Percentiles rank a stretch among this genome's conserved stretches.
phyloP scores from a whole-genome alignment of 2,797 vertebrate species.

The Spinibarbus caldwelli region DNA sequence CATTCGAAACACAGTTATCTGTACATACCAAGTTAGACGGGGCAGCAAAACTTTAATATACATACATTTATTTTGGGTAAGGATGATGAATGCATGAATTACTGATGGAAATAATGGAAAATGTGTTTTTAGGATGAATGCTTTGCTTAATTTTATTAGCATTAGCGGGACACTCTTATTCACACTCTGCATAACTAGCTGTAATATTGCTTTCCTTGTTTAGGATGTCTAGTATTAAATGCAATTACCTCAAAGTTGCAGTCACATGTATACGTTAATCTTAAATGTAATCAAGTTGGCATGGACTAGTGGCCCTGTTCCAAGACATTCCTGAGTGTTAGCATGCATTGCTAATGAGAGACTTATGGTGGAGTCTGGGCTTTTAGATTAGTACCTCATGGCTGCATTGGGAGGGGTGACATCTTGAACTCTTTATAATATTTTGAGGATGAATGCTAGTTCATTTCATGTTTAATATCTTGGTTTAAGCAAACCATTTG shows the following conservation, averaged over 20 bases:
- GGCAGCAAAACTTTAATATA: neutral
- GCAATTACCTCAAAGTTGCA: slow-evolving; percentile 62
- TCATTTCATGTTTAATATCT: neutral
- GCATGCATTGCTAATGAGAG: slow-evolving; percentile 61
- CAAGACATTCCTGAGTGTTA: slow-evolving; percentile 56
- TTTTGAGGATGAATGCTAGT: neutral
- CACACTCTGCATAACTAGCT: slow-evolving; percentile 51
- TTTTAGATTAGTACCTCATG: slow-evolving; percentile 47
- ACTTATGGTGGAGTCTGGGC: slow-evolving; percentile 34
- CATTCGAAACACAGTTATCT: slow-evolving; percentile 99
- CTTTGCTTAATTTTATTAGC: slow-evolving; percentile 8
- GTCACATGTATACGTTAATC: slow-evolving; percentile 70
- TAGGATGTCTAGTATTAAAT: slow-evolving; percentile 62
- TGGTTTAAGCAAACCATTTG: neutral
- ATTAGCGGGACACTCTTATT: slow-evolving; percentile 16
- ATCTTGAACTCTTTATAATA: slow-evolving; percentile 1
- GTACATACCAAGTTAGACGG: slow-evolving; percentile 43
- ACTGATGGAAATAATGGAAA: slow-evolving; percentile 1
- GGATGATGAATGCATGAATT: neutral
- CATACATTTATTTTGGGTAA: neutral
- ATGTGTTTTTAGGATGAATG: neutral
- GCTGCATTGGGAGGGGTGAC: slow-evolving; percentile 19
- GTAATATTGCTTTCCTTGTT: slow-evolving; percentile 65
- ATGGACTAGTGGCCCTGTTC: slow-evolving; percentile 60
- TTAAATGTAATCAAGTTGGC: slow-evolving; percentile 71